Base-by-base conservation (phyloP, 1,140 invertebrate species). In the Formica exsecta region DNA sequence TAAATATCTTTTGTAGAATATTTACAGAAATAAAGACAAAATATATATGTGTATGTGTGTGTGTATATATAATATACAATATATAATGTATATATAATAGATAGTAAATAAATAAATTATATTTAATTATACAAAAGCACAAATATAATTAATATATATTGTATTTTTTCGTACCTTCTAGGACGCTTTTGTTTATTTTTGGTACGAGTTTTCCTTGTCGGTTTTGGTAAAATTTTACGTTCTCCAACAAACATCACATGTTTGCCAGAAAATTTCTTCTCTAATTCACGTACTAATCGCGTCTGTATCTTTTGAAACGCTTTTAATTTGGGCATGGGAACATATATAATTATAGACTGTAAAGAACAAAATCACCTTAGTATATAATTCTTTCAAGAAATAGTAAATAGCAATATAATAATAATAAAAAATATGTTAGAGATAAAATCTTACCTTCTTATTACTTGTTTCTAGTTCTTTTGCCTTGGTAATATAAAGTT, bases 231-330 rank as follows among this genome's bases (percentile, higher is more conserved):
- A 94, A 99, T 99, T 94, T 99, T 98, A 91, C 99, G 97, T 96
- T 99, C 98, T 64, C 99, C 99, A 95, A 99, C 97, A 94, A 99
- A 99, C 81, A 99, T 99, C 29, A 99, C 99, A 95, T 99, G 99
- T 94, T 99, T 99, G 62, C 99, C 99, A 93, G 98, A 99, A 96
- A 99, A 99, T 95, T 99, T 99, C 97, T 99, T 99, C 95, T 99
- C 99, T 90, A 99, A 95, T 95, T 99, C 99, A 90, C 99, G 96
- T 29, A 99, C 99, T 86, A 99, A 95, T 86, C 98, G 97, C 68
- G 98, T 98, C 95, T 99, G 99, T 88, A 99, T 98, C 95, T 99
- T 99, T 96, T 99, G 99, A 96, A 99, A 99, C 36, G 97, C 96
- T 95, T 98, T 98, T 94, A 99, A 96, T 95, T 99, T 99, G 68